Evolutionary conservation across 1,140 invertebrate genomes (phyloP).

Genomic region (Proctacanthus coquilletti): DNA sequence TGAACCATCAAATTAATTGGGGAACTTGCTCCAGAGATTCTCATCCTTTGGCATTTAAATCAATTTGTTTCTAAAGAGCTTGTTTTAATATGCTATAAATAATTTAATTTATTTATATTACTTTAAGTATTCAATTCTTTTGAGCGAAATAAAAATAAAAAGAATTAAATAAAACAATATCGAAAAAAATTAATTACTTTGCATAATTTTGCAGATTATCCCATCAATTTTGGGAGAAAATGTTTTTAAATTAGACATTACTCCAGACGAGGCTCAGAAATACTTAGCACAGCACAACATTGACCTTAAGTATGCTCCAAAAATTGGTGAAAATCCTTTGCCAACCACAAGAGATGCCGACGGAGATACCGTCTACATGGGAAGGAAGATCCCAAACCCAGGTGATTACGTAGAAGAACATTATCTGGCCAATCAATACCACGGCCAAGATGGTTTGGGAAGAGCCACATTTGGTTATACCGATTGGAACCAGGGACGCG

Average conservation of each 20-base stretch:
- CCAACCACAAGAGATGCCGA: slow-evolving; percentile 31
- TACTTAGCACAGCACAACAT: slow-evolving; percentile 29
- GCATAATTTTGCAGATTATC: slow-evolving; percentile 15
- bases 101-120: no score
- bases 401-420: slow-evolving; percentile 49
- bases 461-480: slow-evolving; percentile 46
- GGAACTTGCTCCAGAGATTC: no score
- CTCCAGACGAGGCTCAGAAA: slow-evolving; percentile 43
- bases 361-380: slow-evolving; percentile 39
- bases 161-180: no score
- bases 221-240: slow-evolving; percentile 18
- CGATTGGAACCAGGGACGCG: slow-evolving; percentile 45
- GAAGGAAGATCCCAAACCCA: slow-evolving; percentile 40
- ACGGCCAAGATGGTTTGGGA: slow-evolving; percentile 45
- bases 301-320: slow-evolving; percentile 33
- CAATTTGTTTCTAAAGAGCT: no score
- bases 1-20: no score
- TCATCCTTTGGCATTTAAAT: no score
- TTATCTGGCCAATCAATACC: slow-evolving; percentile 45
- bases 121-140: no score
- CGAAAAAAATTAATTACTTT: no score
- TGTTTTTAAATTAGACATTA: slow-evolving; percentile 37
- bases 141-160: no score
- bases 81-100: no score
- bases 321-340: slow-evolving; percentile 32